These are phyloP conservation scores for Gallinago jamesoni DNA, from an alignment of 2,113 vertebrate genomes.

Conservation along the genomic window DNA sequence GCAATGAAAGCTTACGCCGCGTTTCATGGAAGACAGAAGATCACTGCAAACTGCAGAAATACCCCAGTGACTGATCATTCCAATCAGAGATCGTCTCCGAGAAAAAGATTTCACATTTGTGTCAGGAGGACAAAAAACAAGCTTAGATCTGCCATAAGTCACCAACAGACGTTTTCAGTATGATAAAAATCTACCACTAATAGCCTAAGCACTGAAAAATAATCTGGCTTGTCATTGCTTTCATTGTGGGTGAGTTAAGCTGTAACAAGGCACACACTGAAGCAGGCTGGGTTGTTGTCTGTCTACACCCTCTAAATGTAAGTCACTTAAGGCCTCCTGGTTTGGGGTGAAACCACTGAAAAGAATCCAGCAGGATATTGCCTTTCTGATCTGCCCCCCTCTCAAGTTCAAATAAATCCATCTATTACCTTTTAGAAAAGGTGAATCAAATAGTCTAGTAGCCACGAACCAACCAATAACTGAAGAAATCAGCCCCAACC, in stretches of 20 bases:
- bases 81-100: neutral
- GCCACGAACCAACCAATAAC: neutral
- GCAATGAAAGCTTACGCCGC: rapidly evolving
- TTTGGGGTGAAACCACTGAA: neutral
- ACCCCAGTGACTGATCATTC: neutral
- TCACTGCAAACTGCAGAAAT: neutral
- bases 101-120: neutral
- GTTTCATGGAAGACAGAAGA: neutral
- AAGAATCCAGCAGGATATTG: neutral
- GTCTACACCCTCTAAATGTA: neutral
- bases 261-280: neutral
- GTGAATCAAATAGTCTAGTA: neutral
- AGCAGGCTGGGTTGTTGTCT: too few relatives aligned
- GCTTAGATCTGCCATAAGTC: neutral
- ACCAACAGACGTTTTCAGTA: neutral
- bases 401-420: neutral
- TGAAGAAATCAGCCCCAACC: neutral
- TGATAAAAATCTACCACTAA: neutral
- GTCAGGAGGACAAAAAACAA: neutral
- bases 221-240: neutral
- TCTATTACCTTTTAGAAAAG: neutral
- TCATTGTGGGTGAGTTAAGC: neutral
- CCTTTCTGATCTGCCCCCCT: neutral
- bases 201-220: neutral
- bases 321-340: neutral